Conservation (phyloP, 2,113 vertebrate genomes). For the Terrapene triunguis region DNA sequence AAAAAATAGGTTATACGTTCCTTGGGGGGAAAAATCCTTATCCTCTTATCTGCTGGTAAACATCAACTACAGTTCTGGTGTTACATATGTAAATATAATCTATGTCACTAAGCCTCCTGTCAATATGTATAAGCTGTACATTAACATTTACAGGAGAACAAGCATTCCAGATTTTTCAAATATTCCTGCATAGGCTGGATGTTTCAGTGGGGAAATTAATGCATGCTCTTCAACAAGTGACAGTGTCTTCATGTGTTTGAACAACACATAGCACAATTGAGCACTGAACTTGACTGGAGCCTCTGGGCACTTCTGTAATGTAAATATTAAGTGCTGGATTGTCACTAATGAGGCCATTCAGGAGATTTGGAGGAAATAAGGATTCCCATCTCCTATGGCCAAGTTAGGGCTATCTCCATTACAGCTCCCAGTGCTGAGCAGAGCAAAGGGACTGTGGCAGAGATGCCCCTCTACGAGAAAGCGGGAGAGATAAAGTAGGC, state of each 20-base stretch:
- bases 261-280: background rate
- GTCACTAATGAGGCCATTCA: background rate
- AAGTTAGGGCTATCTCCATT: background rate
- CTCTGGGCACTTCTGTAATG: background rate
- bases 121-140: background rate
- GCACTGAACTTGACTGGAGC: background rate
- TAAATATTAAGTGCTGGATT: background rate
- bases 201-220: background rate
- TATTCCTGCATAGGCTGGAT: background rate
- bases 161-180: background rate
- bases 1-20: background rate
- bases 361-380: background rate
- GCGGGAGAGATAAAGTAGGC: background rate
- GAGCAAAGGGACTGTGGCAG: background rate
- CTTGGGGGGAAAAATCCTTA: accelerated
- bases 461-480: background rate
- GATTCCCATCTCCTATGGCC: background rate
- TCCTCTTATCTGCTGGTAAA: accelerated
- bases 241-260: background rate
- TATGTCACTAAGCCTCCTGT: background rate
- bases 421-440: background rate
- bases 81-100: background rate
- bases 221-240: accelerated
- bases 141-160: background rate
- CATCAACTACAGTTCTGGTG: accelerated